Evolutionary conservation across 1,140 invertebrate genomes (phyloP), one percentile per base, ranked within the genome.

Genomic region (Grapholita molesta): DNA sequence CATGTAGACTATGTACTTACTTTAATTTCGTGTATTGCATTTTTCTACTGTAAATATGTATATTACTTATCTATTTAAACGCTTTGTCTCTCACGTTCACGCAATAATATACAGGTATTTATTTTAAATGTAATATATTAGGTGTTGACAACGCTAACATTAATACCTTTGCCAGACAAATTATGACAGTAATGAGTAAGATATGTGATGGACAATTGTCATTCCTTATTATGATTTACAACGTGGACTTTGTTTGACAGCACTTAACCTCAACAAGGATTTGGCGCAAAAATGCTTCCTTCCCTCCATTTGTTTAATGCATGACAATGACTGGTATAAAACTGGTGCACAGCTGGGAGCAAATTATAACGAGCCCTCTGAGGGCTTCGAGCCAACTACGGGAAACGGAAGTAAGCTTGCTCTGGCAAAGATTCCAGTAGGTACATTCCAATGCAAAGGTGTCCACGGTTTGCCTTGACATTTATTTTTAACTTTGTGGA

Each of bases 391-490:
- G 28, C n/a, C 55, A 32, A 61, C 25, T 61, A 15, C 55, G 28
- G 55, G 55, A 61, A 61, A 61, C 55, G 55, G 55, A 61, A 61
- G 55, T 21, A 28, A n/a, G 55, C 24, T 18, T 61, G 55, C 55
- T 25, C 55, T 61, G 55, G 55, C 55, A 61, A 61, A 61, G 55
- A 61, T 61, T 61, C 24, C 25, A 61, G 55, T n/a, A n/a, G n/a
- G n/a, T 30, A 61, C 28, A 61, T 61, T 61, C 55, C 25, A 15
- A 61, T 61, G 28, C 25, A 61, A 61, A 61, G n/a, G 24, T 28
- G 30, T 28, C 28, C 18, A 15, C 21, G 42, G 18, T 48, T 15
- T 48, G 5, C 42, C 8, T 48, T 48, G 38, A 48, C 15, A 21
- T 48, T 48, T 48, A 48, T 48, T 48, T 48, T 48, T 48, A 48